Base-by-base conservation (phyloP, 2,113 vertebrate species). In the Aptenodytes patagonicus region DNA sequence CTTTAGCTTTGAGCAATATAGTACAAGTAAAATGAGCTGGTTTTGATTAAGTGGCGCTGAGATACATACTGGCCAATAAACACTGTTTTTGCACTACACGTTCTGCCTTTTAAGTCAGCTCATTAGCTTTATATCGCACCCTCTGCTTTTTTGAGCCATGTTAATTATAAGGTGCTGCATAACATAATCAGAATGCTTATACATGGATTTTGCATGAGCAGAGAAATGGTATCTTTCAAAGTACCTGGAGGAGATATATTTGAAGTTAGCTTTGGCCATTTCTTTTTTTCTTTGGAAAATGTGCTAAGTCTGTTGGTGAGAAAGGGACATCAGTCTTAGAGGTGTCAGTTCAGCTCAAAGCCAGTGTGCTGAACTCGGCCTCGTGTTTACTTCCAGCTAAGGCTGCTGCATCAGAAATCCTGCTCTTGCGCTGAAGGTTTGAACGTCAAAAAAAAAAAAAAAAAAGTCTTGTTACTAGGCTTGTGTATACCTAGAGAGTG, bases 101-200 rank as follows among this genome's bases (percentile, higher is more conserved):
- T 83, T 89, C 55, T 82, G 75, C 51, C 52, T 95, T 93, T 98
- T 83, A 94, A 97, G 88, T 95, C 83, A 91, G 38, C 60, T 95
- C 84, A 83, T 82, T 89, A 95, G 64, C 86, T 97, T 95, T 84
- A 29, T 76, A 88, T 82, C 3, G 11, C 51, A 95, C 61, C n/a
- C 69, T 91, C 69, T 88, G 47, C 55, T 96, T 46, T 69, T 97
- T 94, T 91, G 88, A 97, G 92, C 82, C 55, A 44, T 55, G 47
- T 83, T 87, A 96, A 96, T 97, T 95, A 89, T 42, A 83, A 93
- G 55, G 75, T 62, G 68, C 42, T 81, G 31, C 52, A 32, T 79
- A 85, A 69, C 52, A 29, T 31, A 85, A 86, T 87, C 61, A 69
- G 57, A 88, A 60, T 83, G 55, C 49, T 81, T 84, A 36, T 34